Evolutionary conservation across 2,797 vertebrate species (phyloP), one percentile per base, ranked within the genome.

Genomic region (Betta splendens): DNA sequence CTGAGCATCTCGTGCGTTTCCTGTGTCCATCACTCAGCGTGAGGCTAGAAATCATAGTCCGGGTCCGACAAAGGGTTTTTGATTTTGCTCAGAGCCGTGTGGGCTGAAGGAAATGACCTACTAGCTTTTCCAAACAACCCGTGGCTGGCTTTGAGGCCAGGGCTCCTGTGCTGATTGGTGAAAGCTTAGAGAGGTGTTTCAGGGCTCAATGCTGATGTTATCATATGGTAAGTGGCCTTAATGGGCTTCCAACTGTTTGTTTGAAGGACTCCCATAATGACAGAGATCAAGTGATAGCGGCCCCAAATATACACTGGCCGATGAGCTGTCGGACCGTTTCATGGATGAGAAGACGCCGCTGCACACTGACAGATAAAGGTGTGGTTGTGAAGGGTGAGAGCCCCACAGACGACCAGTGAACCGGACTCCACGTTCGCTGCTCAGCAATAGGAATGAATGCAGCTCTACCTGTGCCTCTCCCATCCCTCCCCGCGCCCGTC

Each of bases 161-260:
- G 82, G 80, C 88, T 86, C 88, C 84, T 72, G 72, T 80, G 66
- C 85, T 88, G 84, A 89, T 87, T 81, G 89, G 86, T 75, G 65
- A 85, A 87, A 89, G 87, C 87, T 88, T 86, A 83, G 65, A 64
- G 84, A 86, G 83, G 90, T 84, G 80, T 91, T 90, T 88, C 80
- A 88, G 87, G 86, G 86, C 86, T 90, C 85, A 88, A 85, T 81
- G 73, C 76, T 48, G 89, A 92, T 91, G 89, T 88, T 92, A 92
- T 92, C 90, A 87, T 80, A 83, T 62, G 78, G 80, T 87, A 89
- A 91, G 91, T 89, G 86, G 89, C 82, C 86, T 85, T 90, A 91
- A 92, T 90, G 85, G 90, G 84, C 88, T 90, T 90, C 86, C 85
- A 89, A 86, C 83, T 89, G 88, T 91, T 92, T 92, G 81, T 85